Evolutionary conservation across 2,113 vertebrate species (phyloP).

Genomic region (Pomatorhinus ruficollis): DNA sequence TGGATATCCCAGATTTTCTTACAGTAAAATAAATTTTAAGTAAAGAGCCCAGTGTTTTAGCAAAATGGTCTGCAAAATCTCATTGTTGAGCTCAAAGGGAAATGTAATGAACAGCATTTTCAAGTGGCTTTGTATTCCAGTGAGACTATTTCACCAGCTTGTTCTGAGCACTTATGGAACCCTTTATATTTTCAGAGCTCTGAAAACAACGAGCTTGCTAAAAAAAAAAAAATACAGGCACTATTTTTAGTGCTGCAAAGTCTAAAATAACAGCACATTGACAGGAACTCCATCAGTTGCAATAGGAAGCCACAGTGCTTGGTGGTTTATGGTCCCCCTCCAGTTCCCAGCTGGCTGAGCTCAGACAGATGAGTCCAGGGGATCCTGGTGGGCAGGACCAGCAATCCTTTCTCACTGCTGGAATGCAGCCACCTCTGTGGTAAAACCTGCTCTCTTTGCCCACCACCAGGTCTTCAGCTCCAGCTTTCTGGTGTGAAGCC

Average conservation of each 20-base stretch:
- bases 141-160: constrained; percentile 37
- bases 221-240: background rate
- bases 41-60: background rate
- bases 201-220: constrained; percentile 37
- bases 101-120: constrained; percentile 44
- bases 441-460: background rate
- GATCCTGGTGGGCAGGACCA: background rate
- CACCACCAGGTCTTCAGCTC: background rate
- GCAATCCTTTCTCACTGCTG: background rate
- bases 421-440: background rate
- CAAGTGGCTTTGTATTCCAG: constrained; percentile 53
- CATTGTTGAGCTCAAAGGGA: constrained; percentile 2
- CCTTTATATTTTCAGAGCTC: constrained; percentile 48
- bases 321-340: background rate
- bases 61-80: background rate
- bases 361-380: background rate
- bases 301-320: background rate
- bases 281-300: constrained; percentile 15
- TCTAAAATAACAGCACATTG: constrained; percentile 40
- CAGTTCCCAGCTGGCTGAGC: background rate
- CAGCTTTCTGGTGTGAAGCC: background rate
- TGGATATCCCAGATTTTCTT: background rate
- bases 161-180: constrained; percentile 53
- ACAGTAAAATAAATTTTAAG: background rate
- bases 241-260: constrained; percentile 14